A percentile compares a stretch with the other conserved stretches of the same genome.
These are phyloP conservation scores for Rynchops niger DNA, from an alignment of 2,113 vertebrate species.

Conservation along the genomic window DNA sequence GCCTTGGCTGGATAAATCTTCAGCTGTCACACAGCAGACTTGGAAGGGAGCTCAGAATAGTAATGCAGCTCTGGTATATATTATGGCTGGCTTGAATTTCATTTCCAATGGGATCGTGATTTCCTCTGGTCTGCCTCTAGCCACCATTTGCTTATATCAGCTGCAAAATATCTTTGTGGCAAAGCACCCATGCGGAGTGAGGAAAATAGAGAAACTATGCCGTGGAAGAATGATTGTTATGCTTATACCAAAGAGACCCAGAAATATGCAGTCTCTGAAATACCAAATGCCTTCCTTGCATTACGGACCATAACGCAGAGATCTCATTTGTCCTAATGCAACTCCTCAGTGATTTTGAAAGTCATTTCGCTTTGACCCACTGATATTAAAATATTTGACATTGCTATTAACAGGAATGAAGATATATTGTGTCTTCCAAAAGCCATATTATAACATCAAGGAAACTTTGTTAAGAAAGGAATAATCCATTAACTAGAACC, in stretches of 20 bases:
- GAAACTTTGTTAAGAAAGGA: background rate
- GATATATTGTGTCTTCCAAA: background rate
- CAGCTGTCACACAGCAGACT: background rate
- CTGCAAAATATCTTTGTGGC: background rate
- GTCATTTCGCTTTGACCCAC: background rate
- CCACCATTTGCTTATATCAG: background rate
- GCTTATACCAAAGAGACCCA: background rate
- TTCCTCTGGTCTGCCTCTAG: background rate
- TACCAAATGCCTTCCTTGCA: background rate
- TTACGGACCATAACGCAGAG: background rate
- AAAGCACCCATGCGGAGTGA: background rate
- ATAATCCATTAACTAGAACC: background rate
- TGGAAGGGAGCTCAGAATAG: background rate
- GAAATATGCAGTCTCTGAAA: background rate
- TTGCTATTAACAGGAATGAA: background rate
- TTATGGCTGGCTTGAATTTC: background rate
- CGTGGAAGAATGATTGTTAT: background rate
- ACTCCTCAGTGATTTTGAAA: background rate
- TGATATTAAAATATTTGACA: background rate
- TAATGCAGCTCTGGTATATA: background rate
- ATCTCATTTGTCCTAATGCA: background rate
- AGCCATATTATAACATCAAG: background rate
- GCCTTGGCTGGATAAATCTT: background rate
- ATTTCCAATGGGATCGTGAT: background rate
- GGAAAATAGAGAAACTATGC: background rate